Percentiles rank a stretch among this genome's conserved stretches.
These are phyloP conservation scores for Drosophila repleta DNA, from an alignment of 1,140 invertebrate genomes.

Conservation along the genomic window DNA sequence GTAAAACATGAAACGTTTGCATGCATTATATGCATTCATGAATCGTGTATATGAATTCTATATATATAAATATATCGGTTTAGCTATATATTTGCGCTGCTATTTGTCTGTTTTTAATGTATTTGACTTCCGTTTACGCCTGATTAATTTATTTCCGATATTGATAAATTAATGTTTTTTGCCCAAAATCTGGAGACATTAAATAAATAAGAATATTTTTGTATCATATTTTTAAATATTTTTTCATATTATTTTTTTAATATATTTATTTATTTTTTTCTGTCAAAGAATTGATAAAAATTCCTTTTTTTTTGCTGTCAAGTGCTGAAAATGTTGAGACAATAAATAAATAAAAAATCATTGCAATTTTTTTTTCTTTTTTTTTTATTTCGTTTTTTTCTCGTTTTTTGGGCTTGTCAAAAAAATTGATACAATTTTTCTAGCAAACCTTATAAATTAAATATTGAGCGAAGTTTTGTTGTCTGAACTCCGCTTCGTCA, in stretches of 20 bases:
- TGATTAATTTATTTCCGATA: conserved; percentile 43
- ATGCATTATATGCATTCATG: neutral
- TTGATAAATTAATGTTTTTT: conserved; percentile 28
- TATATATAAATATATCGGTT: conserved; percentile 1
- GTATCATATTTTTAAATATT: neutral
- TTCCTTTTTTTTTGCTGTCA: neutral
- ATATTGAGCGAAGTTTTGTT: conserved; percentile 29
- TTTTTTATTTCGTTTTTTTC: conserved; percentile 21
- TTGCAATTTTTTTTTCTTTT: conserved; percentile 5
- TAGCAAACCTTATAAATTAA: conserved; percentile 64
- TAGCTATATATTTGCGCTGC: neutral
- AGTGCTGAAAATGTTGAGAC: neutral
- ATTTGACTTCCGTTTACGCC: conserved; percentile 24
- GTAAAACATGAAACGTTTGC: neutral
- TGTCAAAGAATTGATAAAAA: no score
- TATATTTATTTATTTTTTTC: neutral
- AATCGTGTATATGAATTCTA: neutral
- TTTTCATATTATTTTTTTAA: neutral
- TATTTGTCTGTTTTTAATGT: conserved; percentile 23
- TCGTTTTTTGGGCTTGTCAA: conserved; percentile 63
- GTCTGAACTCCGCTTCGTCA: conserved; percentile 26
- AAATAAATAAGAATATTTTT: conserved; percentile 5
- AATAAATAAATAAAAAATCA: conserved; percentile 7
- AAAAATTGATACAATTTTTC: conserved; percentile 83
- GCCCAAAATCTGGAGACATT: neutral